Evolutionary conservation across 2,888 invertebrate species (phyloP), one percentile per base, ranked within the genome.

Genomic region (Leptinotarsa rubiginosa): DNA sequence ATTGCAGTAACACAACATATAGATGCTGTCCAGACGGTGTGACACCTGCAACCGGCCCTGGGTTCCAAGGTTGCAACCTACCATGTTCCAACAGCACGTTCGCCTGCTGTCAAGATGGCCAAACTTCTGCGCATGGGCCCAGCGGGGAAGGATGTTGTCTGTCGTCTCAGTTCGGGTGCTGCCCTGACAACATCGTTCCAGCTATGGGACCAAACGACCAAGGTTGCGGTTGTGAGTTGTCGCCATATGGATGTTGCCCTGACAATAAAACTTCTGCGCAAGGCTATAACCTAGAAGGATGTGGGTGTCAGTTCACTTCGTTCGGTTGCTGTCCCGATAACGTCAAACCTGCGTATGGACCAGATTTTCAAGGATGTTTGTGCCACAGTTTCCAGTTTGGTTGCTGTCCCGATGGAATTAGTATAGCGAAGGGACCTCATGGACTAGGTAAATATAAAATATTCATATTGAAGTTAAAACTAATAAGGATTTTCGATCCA

Each of bases 321-420:
- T 89, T 92, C 83, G 96, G 96, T 10, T 97, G 97, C 84, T 97
- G 97, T 82, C 95, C 95, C 4, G 96, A 97, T 86, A 92, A 92
- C 85, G 91, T 88, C 74, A 92, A 95, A 16, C 91, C 92, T 68
- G 96, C 98, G 0, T 86, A 88, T 47, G 97, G 97, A 13, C 92
- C 94, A 0, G 91, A 94, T 79, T 93, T 90, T 83, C 91, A 93
- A 81, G 98, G 97, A 15, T 98, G 98, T 84, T 90, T 91, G 0
- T 96, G 96, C 84, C 91, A 93, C 84, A 94, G 96, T 0, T 94
- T 92, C 89, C 95, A 96, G 85, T 96, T 96, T 85, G 97, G 97
- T 2, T 97, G 97, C 84, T 97, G 97, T 83, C 92, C 94, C 0
- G 96, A 97, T 88, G 96, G 96, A 0, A 87, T 93, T 75, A 93